Base-by-base conservation (phyloP, 2,113 vertebrate genomes). In the Indri indri region DNA sequence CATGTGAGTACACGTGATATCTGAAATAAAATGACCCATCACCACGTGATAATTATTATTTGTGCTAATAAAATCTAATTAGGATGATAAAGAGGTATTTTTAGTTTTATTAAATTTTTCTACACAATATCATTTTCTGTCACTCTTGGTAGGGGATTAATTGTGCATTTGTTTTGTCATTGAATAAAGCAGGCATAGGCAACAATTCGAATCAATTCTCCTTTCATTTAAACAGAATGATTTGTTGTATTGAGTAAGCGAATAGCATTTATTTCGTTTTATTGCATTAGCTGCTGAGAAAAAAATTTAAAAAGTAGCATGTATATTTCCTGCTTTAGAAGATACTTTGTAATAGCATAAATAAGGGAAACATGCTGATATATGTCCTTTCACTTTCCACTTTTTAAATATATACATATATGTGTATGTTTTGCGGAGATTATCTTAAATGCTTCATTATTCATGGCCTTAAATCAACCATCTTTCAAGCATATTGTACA, bases 151-250 rank as follows among this genome's bases (percentile, higher is more conserved):
- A 95, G 25, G 7, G 57, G 85, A 83, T 71, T 95, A 68, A 80
- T 40, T 92, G 22, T 77, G 37, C 8, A 42, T 32, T 54, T 57
- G 54, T 20, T 68, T 25, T 18, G 27, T 20, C 47, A 89, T 16
- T 20, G 45, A 93, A 84, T 80, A 90, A 88, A 77, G 30, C 8
- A 90, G 30, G 18, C 37, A 88, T 17, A 93, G 70, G 57, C 59
- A 84, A 76, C 27, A 65, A 68, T 94, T 13, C 45, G 90, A 90
- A 92, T 82, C 45, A 27, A 63, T 90, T 93, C n/a, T 94, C 13
- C 14, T 81, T 94, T 96, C 59, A 94, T 84, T 96, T 91, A 88
- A 96, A 57, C 40, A 83, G 30, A 96, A 27, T 81, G 59, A 81
- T 68, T 88, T 77, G 23, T 71, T 61, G 12, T 73, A 91, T n/a